phyloP scores from a whole-genome alignment of 30 jellyfish, hydroid and myxozoan genomes.

The Morbakka virulenta region DNA sequence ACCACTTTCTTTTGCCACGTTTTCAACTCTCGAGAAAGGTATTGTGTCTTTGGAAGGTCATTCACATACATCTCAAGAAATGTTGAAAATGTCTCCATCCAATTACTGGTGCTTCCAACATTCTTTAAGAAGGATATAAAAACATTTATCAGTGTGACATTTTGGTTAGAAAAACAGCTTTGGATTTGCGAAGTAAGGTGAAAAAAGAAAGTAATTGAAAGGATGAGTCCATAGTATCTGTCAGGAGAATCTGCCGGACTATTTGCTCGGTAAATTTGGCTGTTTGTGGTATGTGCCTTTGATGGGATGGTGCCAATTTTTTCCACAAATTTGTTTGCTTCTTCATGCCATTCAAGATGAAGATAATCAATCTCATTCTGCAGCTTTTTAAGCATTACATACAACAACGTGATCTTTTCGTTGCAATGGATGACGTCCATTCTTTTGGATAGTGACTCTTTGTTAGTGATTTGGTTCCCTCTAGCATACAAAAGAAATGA shows the following conservation, averaged over 20 bases:
- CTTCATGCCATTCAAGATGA: not conserved
- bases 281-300: too few relatives aligned
- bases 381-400: not conserved
- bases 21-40: not conserved
- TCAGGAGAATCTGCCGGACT: too few relatives aligned
- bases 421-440: not conserved
- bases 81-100: not conserved
- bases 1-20: constrained; percentile 17
- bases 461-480: not conserved
- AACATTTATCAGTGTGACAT: not conserved
- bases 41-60: constrained; percentile 24
- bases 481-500: not conserved
- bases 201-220: too few relatives aligned
- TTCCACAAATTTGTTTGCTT: not conserved
- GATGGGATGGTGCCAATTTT: too few relatives aligned
- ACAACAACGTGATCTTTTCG: not conserved
- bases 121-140: not conserved
- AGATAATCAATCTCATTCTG: not conserved
- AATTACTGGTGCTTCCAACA: not conserved
- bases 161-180: too few relatives aligned
- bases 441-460: not conserved
- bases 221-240: not conserved
- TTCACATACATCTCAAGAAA: not conserved
- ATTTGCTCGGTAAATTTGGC: too few relatives aligned
- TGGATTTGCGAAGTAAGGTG: too few relatives aligned